phyloP scores from a whole-genome alignment of 1,140 invertebrate genomes.

The Meloidogyne hapla region DNA sequence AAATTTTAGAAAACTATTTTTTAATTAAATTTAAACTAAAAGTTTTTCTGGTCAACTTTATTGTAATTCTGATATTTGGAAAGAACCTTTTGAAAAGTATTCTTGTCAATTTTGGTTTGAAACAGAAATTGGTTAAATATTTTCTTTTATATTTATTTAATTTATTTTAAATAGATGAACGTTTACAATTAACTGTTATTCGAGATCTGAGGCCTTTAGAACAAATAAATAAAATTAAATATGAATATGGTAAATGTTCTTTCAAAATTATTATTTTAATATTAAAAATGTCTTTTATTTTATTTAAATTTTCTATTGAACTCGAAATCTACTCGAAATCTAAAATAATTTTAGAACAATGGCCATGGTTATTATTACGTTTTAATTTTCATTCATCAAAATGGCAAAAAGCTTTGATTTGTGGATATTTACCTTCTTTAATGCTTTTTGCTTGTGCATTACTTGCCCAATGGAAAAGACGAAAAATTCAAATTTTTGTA shows the following conservation, averaged over 20 bases:
- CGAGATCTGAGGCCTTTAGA: slow-evolving; percentile 40
- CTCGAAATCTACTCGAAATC: no score
- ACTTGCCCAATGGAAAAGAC: slow-evolving; percentile 54
- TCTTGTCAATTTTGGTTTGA: slow-evolving; percentile 33
- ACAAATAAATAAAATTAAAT: slow-evolving; percentile 29
- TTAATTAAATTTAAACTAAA: background rate
- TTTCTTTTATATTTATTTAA: slow-evolving; percentile 9
- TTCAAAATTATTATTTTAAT: background rate
- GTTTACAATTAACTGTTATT: slow-evolving; percentile 36
- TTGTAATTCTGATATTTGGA: slow-evolving; percentile 39
- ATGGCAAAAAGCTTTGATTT: slow-evolving; percentile 42
- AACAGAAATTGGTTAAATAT: slow-evolving; percentile 38
- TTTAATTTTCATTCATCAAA: slow-evolving; percentile 32
- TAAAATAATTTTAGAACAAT: slow-evolving; percentile 37
- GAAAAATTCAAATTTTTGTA: slow-evolving; percentile 49
- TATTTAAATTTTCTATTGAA: background rate
- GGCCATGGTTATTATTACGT: slow-evolving; percentile 40
- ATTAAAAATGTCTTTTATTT: background rate
- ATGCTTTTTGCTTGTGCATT: slow-evolving; percentile 42
- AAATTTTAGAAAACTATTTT: background rate
- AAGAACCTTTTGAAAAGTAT: slow-evolving; percentile 47
- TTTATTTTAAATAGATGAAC: slow-evolving; percentile 46
- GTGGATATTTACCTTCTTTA: slow-evolving; percentile 42
- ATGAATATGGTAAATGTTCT: slow-evolving; percentile 28
- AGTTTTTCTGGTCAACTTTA: slow-evolving; percentile 30